These are phyloP conservation scores for Hydrochoerus hydrochaeris DNA, from an alignment of 2,113 vertebrate species.

Conservation along the genomic window DNA sequence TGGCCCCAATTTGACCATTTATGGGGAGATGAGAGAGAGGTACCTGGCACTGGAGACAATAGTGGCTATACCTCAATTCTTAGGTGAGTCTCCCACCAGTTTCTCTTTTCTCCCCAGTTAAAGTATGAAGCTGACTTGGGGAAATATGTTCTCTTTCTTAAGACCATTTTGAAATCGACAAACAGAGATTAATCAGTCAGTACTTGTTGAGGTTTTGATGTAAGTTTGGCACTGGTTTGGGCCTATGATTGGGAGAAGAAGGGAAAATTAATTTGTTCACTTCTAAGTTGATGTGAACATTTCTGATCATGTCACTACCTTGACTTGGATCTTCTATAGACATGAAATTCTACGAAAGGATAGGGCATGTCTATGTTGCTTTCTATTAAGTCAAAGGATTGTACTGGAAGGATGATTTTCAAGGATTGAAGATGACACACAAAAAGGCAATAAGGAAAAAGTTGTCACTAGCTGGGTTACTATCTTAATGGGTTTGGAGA, in stretches of 20 bases:
- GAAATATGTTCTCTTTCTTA: constrained; percentile 43
- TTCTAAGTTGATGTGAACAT: neutral
- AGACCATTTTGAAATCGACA: constrained; percentile 34
- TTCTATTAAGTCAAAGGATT: constrained; percentile 54
- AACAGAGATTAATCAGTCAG: constrained; percentile 19
- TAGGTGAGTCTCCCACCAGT: constrained; percentile 6
- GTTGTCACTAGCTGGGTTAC: neutral
- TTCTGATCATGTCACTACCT: neutral
- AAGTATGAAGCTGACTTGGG: neutral
- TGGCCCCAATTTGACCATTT: neutral
- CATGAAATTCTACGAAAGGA: constrained; percentile 7
- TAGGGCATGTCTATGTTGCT: constrained; percentile 16
- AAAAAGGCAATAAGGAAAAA: neutral
- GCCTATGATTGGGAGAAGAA: neutral
- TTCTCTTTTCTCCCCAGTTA: constrained; percentile 8
- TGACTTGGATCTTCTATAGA: constrained; percentile 38
- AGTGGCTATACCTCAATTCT: constrained; percentile 11
- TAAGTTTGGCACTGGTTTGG: constrained; percentile 25
- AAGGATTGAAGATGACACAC: neutral
- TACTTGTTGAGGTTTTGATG: constrained; percentile 16
- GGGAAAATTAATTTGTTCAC: neutral
- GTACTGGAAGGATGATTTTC: neutral
- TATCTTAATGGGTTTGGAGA: constrained; percentile 14
- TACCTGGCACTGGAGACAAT: neutral
- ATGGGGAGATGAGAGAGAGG: constrained; percentile 39